Conservation (phyloP, 2,797 vertebrate species). For the Bovichtus variegatus region DNA sequence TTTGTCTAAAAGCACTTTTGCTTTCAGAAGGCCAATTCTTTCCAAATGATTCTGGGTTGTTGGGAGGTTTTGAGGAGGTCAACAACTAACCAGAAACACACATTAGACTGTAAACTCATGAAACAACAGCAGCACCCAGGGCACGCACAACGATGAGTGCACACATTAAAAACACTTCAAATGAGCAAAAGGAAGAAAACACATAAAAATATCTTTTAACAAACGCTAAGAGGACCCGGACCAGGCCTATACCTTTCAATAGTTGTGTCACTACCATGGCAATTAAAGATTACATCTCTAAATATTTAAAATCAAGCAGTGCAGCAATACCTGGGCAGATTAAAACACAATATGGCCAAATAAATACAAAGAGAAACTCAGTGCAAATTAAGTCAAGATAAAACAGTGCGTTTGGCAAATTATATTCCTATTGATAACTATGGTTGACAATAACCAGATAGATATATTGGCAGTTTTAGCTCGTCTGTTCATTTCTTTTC, state of each 20-base stretch:
- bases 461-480: constrained; percentile 8
- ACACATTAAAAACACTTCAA: constrained; percentile 23
- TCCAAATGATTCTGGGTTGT: background rate
- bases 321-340: constrained; percentile 9
- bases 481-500: background rate
- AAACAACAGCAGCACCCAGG: constrained; percentile 29
- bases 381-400: constrained; percentile 50
- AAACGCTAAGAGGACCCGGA: background rate
- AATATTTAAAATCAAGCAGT: constrained; percentile 28
- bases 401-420: constrained; percentile 56
- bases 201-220: background rate
- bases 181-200: background rate
- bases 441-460: background rate
- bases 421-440: background rate
- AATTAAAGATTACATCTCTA: background rate
- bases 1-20: background rate
- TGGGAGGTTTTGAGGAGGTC: background rate
- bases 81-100: constrained; percentile 1
- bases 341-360: constrained; percentile 44
- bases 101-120: background rate
- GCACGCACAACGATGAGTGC: too few relatives aligned
- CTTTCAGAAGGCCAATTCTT: background rate
- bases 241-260: background rate
- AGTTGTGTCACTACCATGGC: background rate
- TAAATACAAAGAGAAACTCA: constrained; percentile 54